Conservation (phyloP, 2,797 vertebrate genomes). For the Typhlichthys subterraneus region DNA sequence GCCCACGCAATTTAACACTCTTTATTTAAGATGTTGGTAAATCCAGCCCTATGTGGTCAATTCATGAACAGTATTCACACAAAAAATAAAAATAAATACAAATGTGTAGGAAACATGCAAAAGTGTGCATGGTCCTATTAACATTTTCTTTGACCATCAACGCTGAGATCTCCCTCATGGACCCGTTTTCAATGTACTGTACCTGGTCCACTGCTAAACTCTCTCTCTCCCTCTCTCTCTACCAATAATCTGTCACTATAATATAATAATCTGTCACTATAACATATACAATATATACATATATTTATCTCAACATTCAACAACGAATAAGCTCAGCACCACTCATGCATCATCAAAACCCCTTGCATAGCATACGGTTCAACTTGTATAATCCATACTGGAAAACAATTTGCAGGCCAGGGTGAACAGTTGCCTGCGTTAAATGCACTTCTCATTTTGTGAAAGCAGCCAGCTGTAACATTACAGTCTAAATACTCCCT, state of each 20-base stretch:
- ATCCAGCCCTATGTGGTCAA: not conserved
- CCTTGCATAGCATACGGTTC: not conserved
- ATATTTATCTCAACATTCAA: not conserved
- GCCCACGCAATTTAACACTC: no score
- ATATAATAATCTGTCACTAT: not conserved
- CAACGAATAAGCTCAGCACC: not conserved
- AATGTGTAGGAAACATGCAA: not conserved
- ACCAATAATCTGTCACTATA: not conserved
- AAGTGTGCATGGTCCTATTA: not conserved
- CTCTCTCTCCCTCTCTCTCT: slow-evolving; percentile 23
- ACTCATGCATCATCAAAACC: not conserved
- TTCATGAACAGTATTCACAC: not conserved
- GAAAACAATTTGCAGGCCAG: not conserved
- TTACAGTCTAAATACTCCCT: not conserved
- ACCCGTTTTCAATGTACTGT: no score
- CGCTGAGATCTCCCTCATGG: slow-evolving; percentile 59
- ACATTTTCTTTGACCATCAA: slow-evolving; percentile 37
- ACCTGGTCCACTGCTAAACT: not conserved
- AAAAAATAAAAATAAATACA: not conserved
- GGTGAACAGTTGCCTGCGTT: not conserved
- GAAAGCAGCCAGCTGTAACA: not conserved
- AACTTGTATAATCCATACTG: slow-evolving; percentile 12
- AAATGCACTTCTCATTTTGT: slow-evolving; percentile 10
- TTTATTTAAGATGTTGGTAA: no score
- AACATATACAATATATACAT: not conserved